Evolutionary conservation across 2,113 vertebrate genomes (phyloP).

Genomic region (cat (Felis catus)): DNA sequence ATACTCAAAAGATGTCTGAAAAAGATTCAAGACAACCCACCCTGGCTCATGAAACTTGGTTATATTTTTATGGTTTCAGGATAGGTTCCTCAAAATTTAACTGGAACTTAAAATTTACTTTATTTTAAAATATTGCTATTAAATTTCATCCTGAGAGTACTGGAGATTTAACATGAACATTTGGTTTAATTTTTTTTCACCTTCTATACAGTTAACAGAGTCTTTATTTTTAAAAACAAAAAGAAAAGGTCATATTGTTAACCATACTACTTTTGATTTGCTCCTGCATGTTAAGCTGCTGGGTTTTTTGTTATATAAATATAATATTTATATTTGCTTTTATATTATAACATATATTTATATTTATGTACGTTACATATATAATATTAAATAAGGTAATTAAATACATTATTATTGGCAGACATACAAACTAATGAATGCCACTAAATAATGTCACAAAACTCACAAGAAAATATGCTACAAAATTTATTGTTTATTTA

Average conservation of each 20-base stretch:
- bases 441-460: constrained; percentile 59
- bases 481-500: constrained; percentile 27
- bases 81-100: constrained; percentile 21
- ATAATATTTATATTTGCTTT: neutral
- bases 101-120: neutral
- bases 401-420: constrained; percentile 21
- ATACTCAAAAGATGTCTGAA: neutral
- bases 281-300: neutral
- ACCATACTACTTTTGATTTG: constrained; percentile 25
- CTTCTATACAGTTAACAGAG: neutral
- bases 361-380: neutral
- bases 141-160: neutral
- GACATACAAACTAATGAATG: constrained; percentile 34
- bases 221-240: constrained; percentile 54
- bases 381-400: constrained; percentile 39
- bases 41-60: neutral
- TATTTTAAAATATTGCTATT: constrained; percentile 12
- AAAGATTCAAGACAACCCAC: neutral
- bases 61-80: neutral
- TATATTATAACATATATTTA: no score
- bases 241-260: constrained; percentile 55
- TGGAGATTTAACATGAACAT: neutral
- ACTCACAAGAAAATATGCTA: neutral
- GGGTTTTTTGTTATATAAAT: constrained; percentile 4
- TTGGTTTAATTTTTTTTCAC: constrained; percentile 2